Evolutionary conservation across 1,140 invertebrate genomes (phyloP).

Genomic region (Drosophila eugracilis): DNA sequence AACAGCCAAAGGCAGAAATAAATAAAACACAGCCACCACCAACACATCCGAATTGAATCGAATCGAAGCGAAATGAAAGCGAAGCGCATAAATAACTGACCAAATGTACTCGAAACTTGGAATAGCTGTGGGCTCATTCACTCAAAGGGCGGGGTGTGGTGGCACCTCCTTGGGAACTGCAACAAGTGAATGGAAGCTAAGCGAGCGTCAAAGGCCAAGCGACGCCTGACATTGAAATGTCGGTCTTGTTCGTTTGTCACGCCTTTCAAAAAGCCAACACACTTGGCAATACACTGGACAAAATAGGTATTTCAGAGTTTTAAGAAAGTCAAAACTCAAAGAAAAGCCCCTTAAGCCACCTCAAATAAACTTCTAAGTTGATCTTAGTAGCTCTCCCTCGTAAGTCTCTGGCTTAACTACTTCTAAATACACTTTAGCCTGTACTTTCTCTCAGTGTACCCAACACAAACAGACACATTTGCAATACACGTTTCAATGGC

Average conservation of each 20-base stretch:
- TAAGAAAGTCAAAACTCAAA: no score
- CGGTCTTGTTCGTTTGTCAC: conserved; percentile 62
- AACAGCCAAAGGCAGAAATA: conserved; percentile 64
- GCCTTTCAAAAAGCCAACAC: conserved; percentile 32
- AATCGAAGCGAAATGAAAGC: conserved; percentile 36
- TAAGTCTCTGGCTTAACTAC: no score
- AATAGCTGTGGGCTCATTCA: conserved; percentile 24
- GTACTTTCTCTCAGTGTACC: not conserved
- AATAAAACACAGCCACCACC: conserved; percentile 49
- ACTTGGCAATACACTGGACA: not conserved
- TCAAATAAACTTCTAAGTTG: no score
- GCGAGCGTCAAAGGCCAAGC: conserved; percentile 64
- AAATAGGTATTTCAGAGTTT: no score
- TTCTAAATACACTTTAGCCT: no score
- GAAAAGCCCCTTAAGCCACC: no score
- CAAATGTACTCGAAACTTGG: conserved; percentile 68
- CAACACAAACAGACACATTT: conserved; percentile 11
- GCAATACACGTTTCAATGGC: conserved; percentile 22
- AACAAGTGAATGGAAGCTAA: conserved; percentile 79
- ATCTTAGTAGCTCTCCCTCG: no score
- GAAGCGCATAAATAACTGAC: conserved; percentile 65
- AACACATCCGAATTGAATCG: no score
- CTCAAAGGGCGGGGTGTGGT: not conserved
- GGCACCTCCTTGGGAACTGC: conserved; percentile 42
- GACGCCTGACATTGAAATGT: conserved; percentile 69